These are phyloP conservation scores for Oligia strigilis DNA, from an alignment of 2,888 invertebrate species.

Conservation along the genomic window DNA sequence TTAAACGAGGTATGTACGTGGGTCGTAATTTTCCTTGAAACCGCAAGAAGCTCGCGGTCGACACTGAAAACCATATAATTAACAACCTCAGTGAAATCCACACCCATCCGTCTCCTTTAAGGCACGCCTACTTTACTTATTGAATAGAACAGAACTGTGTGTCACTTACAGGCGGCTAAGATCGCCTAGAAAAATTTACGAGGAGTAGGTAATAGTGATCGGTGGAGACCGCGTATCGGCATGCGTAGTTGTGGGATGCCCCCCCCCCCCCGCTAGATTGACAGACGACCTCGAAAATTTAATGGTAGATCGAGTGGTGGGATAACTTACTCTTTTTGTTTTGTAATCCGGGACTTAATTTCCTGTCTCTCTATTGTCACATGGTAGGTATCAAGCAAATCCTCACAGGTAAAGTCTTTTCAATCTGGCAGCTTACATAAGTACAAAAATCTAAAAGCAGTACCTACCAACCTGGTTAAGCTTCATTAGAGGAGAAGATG, in stretches of 20 bases:
- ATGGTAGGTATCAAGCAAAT: background rate
- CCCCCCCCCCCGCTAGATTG: background rate
- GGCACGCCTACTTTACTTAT: constrained; percentile 72
- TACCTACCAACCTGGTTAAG: background rate
- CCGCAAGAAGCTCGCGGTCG: constrained; percentile 77
- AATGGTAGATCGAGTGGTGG: too few relatives aligned
- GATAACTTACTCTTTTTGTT: too few relatives aligned
- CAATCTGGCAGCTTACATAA: background rate
- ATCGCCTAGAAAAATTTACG: constrained; percentile 52
- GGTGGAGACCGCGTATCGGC: background rate
- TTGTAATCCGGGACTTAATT: constrained; percentile 8
- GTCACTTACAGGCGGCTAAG: constrained; percentile 64
- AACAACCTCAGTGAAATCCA: constrained; percentile 87
- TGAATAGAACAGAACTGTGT: constrained; percentile 70
- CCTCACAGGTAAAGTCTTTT: background rate
- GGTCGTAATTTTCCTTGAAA: constrained; percentile 78
- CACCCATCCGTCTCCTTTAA: constrained; percentile 77
- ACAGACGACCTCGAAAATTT: background rate
- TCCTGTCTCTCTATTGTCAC: background rate
- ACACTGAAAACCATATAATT: constrained; percentile 84
- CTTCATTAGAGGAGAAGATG: background rate
- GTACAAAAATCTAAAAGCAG: background rate
- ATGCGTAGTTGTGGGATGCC: background rate
- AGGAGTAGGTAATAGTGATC: constrained; percentile 39
- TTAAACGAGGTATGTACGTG: constrained; percentile 78